A percentile compares a stretch with the other conserved stretches of the same genome.
Conservation (phyloP, 1,140 invertebrate genomes). For the Drosophila chauvacae region DNA sequence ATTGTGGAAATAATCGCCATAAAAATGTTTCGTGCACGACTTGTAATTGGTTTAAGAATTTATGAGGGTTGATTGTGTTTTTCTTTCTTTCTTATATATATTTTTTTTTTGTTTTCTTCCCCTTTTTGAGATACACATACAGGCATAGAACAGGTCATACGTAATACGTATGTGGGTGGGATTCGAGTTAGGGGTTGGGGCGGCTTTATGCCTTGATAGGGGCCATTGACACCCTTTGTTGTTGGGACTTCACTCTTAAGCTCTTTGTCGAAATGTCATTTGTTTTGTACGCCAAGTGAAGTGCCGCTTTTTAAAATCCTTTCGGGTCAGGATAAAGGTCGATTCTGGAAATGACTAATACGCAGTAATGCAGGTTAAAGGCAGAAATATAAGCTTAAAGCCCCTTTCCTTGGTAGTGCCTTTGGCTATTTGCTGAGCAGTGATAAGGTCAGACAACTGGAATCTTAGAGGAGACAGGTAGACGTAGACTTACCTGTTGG, state of each 20-base stretch:
- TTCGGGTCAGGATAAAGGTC: slow-evolving; percentile 13
- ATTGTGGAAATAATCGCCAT: slow-evolving; percentile 66
- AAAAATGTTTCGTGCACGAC: slow-evolving; percentile 65
- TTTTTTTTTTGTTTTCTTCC: slow-evolving; percentile 15
- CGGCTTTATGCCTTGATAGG: slow-evolving; percentile 38
- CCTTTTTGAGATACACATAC: slow-evolving; percentile 17
- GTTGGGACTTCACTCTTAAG: slow-evolving; percentile 39
- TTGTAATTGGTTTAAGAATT: slow-evolving; percentile 66
- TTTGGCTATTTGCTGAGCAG: not conserved
- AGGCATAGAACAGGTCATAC: slow-evolving; percentile 35
- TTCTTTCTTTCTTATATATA: not conserved
- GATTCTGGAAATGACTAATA: slow-evolving; percentile 2
- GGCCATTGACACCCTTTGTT: slow-evolving; percentile 52
- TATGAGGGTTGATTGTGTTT: slow-evolving; percentile 63
- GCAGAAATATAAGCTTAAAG: not conserved
- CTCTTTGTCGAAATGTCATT: slow-evolving; percentile 36
- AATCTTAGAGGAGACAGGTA: not conserved
- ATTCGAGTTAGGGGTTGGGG: slow-evolving; percentile 22
- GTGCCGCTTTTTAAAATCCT: slow-evolving; percentile 19
- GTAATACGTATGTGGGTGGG: slow-evolving; percentile 14
- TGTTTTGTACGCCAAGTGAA: slow-evolving; percentile 15
- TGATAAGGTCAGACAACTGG: slow-evolving; percentile 5
- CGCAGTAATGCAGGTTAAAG: not conserved
- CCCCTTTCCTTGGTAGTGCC: not conserved
- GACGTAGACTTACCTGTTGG: slow-evolving; percentile 1